These are phyloP conservation scores for Oryctes rhinoceros DNA, from an alignment of 1,140 invertebrate genomes.

Conservation along the genomic window DNA sequence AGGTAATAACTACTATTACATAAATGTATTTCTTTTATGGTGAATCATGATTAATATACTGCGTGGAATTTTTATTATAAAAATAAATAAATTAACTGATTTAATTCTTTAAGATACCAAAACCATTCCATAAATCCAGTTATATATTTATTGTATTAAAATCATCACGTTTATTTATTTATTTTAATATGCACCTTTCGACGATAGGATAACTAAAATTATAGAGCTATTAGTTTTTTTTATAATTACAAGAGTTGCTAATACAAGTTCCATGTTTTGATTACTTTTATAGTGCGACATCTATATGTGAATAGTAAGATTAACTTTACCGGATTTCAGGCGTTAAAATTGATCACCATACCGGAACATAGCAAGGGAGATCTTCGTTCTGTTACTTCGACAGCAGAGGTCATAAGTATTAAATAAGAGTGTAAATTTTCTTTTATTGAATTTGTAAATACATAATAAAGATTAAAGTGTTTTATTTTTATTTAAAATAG, in stretches of 20 bases:
- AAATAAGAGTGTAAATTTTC: not conserved
- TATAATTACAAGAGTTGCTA: too few relatives aligned
- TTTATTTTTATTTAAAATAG: too few relatives aligned
- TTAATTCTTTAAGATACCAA: not conserved
- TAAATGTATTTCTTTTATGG: slow-evolving; percentile 4
- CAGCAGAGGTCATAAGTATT: slow-evolving; percentile 21
- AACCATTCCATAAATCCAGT: too few relatives aligned
- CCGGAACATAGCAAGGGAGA: not conserved
- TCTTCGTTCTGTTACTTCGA: slow-evolving; percentile 11
- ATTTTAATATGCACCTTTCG: too few relatives aligned
- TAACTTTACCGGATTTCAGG: not conserved
- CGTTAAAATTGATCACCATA: not conserved
- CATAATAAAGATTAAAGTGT: too few relatives aligned
- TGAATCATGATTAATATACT: slow-evolving; percentile 4
- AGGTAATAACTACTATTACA: slow-evolving; percentile 64
- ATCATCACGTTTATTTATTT: too few relatives aligned
- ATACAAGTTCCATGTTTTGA: not conserved
- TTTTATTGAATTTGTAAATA: too few relatives aligned
- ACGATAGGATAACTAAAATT: too few relatives aligned
- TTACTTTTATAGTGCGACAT: not conserved
- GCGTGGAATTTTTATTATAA: slow-evolving; percentile 8
- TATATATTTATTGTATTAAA: too few relatives aligned
- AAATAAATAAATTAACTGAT: slow-evolving; percentile 10
- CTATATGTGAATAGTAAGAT: not conserved
- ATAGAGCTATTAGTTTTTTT: too few relatives aligned